phyloP scores from a whole-genome alignment of 2,888 invertebrate species.

The Alcis repandata region DNA sequence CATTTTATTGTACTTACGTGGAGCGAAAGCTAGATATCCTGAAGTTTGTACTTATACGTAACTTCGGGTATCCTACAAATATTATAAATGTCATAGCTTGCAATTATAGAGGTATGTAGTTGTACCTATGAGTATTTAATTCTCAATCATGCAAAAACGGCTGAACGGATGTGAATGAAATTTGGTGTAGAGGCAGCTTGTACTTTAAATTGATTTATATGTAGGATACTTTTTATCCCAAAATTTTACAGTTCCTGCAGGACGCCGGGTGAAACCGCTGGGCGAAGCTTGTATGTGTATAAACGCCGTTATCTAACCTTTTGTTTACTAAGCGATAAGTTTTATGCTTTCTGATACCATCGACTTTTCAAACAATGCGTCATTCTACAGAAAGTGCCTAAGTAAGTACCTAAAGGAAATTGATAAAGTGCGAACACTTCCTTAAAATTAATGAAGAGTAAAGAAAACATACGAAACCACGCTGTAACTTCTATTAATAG shows the following conservation, averaged over 20 bases:
- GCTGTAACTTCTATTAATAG: neutral
- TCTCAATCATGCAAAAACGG: too few species aligned
- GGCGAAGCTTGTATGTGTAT: neutral
- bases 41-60: neutral
- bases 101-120: neutral
- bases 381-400: conserved; percentile 1
- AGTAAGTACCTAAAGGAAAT: conserved; percentile 12
- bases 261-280: too few species aligned
- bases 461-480: neutral
- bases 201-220: too few species aligned
- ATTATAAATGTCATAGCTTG: too few species aligned
- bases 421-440: neutral
- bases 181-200: too few species aligned
- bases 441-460: neutral
- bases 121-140: too few species aligned
- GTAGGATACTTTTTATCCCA: too few species aligned
- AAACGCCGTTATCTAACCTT: conserved; percentile 13
- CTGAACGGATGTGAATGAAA: too few species aligned
- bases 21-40: neutral
- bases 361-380: conserved; percentile 19
- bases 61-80: neutral
- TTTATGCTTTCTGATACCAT: conserved; percentile 13
- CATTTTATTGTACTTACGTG: conserved; percentile 19
- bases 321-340: conserved; percentile 20
- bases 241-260: too few species aligned